These are phyloP conservation scores for Ephestia elutella DNA, from an alignment of 1,140 invertebrate species.

Conservation along the genomic window DNA sequence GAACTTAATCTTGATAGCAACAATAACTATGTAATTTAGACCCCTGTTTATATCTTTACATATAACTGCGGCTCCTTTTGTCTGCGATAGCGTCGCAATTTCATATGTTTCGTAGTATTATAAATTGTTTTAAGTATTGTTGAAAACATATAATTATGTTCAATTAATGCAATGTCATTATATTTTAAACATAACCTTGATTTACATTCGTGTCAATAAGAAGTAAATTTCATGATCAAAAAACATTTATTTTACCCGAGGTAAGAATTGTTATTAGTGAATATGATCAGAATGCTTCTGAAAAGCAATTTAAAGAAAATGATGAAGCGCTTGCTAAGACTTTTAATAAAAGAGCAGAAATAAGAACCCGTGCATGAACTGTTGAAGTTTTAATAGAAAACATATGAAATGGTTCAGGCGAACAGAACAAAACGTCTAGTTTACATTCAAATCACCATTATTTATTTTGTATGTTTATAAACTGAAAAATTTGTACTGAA, in stretches of 20 bases:
- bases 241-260: too few relatives aligned
- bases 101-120: neutral
- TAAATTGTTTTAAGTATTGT: neutral
- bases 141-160: neutral
- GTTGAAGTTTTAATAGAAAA: neutral
- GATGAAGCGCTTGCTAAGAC: too few relatives aligned
- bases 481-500: conserved; percentile 42
- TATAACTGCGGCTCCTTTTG: neutral
- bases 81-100: neutral
- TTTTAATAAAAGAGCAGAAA: too few relatives aligned
- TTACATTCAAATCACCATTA: conserved; percentile 37
- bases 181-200: too few relatives aligned
- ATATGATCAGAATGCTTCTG: too few relatives aligned
- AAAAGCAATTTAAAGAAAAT: too few relatives aligned
- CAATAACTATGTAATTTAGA: conserved; percentile 10
- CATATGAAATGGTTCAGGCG: neutral
- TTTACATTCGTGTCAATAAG: too few relatives aligned
- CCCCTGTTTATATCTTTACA: neutral
- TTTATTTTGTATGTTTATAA: conserved; percentile 43
- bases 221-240: too few relatives aligned
- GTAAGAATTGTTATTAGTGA: too few relatives aligned
- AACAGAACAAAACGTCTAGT: conserved; percentile 17
- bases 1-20: conserved; percentile 19
- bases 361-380: too few relatives aligned
- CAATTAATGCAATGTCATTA: neutral